Evolutionary conservation across 2,888 invertebrate species (phyloP), one percentile per base, ranked within the genome.

Genomic region (Willowsia nigromaculata): DNA sequence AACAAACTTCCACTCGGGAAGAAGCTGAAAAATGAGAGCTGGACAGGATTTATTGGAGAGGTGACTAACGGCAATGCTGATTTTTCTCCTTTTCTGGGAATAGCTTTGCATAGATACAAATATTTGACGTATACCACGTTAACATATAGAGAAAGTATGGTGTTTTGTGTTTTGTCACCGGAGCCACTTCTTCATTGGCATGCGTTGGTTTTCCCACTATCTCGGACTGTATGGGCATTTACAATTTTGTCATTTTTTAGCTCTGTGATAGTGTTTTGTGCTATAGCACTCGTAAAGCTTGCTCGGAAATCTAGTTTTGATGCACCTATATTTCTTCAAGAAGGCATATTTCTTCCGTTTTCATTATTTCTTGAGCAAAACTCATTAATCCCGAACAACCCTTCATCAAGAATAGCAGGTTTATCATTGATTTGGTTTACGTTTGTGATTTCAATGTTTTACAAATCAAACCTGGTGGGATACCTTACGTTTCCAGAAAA

Each of bases 41-140:
- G 91, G 91, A 85, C 82, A n/a, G 91, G 91, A 22, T 86, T 91
- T 22, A 74, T 90, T 13, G 90, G 90, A 0, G 50, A n/a, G n/a
- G 56, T 91, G 25, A 65, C 53, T 25, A 27, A 78, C 37, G 74
- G 74, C 1, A 71, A 81, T n/a, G 88, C 11, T 6, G 90, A 91
- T 25, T 71, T 90, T 22, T 65, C 78, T 4, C 43, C 89, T 7
- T 71, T 65, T 43, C 1, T 30, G 9, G 83, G 25, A 18, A 1
- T 83, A 47, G 13, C 27, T 4, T 1, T 13, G 9, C 33, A 6
- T 4, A 11, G 83, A 13, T 68, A 30, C 4, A 4, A 4, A 0
- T n/a, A 0, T 6, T 15, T 83, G 18, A 47, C 33, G 0, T 83
- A 18, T 11, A 50, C 68, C 7, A 68, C 47, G 3, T 6, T 25